These are phyloP conservation scores for Papilio machaon DNA, from an alignment of 1,140 invertebrate species.

Conservation along the genomic window DNA sequence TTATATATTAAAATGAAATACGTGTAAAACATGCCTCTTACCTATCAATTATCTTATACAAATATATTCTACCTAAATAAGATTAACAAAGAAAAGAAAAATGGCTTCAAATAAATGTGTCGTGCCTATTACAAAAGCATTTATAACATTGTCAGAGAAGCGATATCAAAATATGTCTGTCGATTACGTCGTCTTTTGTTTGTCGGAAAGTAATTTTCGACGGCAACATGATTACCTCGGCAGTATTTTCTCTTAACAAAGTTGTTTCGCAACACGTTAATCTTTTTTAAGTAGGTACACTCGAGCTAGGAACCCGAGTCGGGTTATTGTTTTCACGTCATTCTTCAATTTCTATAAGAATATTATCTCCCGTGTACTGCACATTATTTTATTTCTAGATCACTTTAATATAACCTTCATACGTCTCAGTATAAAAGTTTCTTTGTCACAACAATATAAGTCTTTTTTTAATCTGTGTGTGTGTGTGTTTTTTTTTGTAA, in stretches of 20 bases:
- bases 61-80: no score
- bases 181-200: constrained; percentile 10
- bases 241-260: constrained; percentile 8
- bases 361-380: background rate
- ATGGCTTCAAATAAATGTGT: background rate
- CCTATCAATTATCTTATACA: background rate
- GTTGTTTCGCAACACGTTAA: constrained; percentile 4
- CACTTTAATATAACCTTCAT: background rate
- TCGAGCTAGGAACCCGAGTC: background rate
- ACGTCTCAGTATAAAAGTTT: background rate
- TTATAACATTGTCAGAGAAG: background rate
- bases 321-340: constrained; percentile 1
- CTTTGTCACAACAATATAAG: no score
- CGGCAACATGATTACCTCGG: constrained; percentile 8
- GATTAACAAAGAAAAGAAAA: background rate
- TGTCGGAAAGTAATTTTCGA: constrained; percentile 8
- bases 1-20: background rate
- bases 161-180: background rate
- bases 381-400: background rate
- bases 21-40: background rate
- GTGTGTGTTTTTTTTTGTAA: no score
- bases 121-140: background rate
- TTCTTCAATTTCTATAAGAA: background rate
- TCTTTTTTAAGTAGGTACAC: constrained; percentile 15
- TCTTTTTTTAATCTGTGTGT: no score